Evolutionary conservation across 1,140 invertebrate genomes (phyloP), one percentile per base, ranked within the genome.

Genomic region (Macrotrachela quadricornifera): DNA sequence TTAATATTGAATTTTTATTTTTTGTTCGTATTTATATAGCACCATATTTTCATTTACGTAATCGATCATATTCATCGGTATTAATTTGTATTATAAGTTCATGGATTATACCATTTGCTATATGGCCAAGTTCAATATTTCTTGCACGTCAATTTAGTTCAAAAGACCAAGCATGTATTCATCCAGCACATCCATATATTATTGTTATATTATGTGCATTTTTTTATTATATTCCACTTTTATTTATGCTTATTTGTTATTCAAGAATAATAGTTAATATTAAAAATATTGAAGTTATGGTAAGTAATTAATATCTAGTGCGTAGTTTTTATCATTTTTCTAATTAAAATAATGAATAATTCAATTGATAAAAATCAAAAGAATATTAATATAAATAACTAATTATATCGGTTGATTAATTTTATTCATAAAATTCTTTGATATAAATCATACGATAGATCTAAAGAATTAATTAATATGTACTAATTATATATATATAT

Each of bases 221-320:
- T 17, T 18, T 53, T 4, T 53, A 53, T 43, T 44, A 53, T 46
- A 48, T 53, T 21, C 51, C 51, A 6, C 18, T 53, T 18, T 39
- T 53, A 15, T 53, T 44, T 39, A 53, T 53, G 51, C 15, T 53
- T 10, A 12, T 16, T 21, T 53, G 46, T 40, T 53, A 53, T 40
- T 46, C 51, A 15, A 53, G 46, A 48, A 30, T 53, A 6, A 53
- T 53, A 38, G 39, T 53, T 18, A 44, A 53, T 36, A 53, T 53
- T n/a, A 53, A 53, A 47, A 53, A 30, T 8, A 30, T 30, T 30
- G 21, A 30, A 30, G 21, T 30, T 30, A 30, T 30, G 21, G 21
- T 30, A 30, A 30, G 21, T 30, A 30, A n/a, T n/a, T n/a, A n/a
- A 30, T 2, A 30, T 30, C 21, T 30, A 30, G 8, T 30, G 21